Conservation (phyloP, 2,888 invertebrate species). For the Acleris holmiana region DNA sequence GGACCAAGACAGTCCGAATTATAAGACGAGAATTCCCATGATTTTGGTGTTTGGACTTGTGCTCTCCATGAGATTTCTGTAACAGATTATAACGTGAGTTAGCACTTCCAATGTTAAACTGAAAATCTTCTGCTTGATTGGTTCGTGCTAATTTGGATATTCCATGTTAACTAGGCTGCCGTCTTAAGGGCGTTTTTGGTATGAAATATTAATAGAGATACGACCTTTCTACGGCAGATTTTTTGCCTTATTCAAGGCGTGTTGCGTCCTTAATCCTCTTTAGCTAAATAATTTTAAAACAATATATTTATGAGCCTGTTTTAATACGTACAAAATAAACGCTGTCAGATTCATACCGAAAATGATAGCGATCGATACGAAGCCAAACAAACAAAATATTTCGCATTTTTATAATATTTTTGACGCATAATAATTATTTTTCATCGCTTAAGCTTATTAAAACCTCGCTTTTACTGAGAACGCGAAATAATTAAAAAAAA, state of each 20-base stretch:
- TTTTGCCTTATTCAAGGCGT: background rate
- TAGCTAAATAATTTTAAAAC: background rate
- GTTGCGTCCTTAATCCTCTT: constrained; percentile 7
- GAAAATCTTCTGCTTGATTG: background rate
- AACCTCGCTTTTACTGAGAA: constrained; percentile 7
- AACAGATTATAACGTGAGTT: too few relatives aligned
- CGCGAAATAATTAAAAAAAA: background rate
- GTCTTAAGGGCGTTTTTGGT: background rate
- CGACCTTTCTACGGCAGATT: background rate
- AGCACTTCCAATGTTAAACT: background rate
- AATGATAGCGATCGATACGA: background rate
- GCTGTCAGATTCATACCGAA: background rate
- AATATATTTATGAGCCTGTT: constrained; percentile 18
- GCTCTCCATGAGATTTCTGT: too few relatives aligned
- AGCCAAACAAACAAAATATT: constrained; percentile 14
- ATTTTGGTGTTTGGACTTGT: too few relatives aligned
- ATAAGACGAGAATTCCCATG: constrained; percentile 1
- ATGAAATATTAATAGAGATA: constrained; percentile 4
- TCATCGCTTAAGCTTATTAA: constrained; percentile 19
- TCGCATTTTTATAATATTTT: constrained; percentile 25
- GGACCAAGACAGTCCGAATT: background rate
- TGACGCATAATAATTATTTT: constrained; percentile 15
- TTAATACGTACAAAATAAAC: constrained; percentile 15
- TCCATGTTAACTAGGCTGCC: background rate
- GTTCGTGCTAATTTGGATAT: background rate